Evolutionary conservation across 2,113 vertebrate species (phyloP), one percentile per base, ranked within the genome.

Genomic region (Varanus komodoensis): DNA sequence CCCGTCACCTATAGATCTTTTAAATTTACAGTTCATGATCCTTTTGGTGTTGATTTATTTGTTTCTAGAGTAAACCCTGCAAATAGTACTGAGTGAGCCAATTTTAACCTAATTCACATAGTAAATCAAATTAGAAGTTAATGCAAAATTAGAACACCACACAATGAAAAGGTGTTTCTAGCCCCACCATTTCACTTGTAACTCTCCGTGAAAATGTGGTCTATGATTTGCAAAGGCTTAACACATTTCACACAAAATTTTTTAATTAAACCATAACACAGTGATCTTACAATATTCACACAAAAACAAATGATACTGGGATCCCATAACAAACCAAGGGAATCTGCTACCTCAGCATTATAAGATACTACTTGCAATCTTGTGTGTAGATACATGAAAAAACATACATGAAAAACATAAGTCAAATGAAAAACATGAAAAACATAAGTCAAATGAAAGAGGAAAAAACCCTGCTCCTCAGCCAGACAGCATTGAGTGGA

Each of bases 41-140:
- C 77, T 48, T 88, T 19, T 69, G n/a, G 48, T 80, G 80, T 81
- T 64, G 7, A 29, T 87, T 44, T 25, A 69, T n/a, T 80, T 88
- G 61, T 8, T 2, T 44, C 57, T 80, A 52, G 80, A 78, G 57
- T 79, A 50, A 87, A 78, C 27, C 25, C 34, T 50, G 9, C 23
- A 27, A 80, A 44, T 44, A 69, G 48, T 15, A 80, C 11, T 44
- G 50, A 21, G 2, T 29, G 57, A 79, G 27, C 12, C 4, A 27
- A 17, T 68, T 87, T 78, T 50, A 25, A 21, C 50, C 29, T 79
- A 50, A 84, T 69, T 48, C 50, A 80, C 54, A 78, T 27, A 87
- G 68, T 86, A 69, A 86, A 87, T 89, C 92, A 93, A 95, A 91
- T 89, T 93, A 90, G 87, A 93, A 92, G 96, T 19, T 88, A 34